A percentile compares a stretch with the other conserved stretches of the same genome.
These are phyloP conservation scores for Cryptocephalus primarius DNA, from an alignment of 2,888 invertebrate genomes.

Conservation along the genomic window DNA sequence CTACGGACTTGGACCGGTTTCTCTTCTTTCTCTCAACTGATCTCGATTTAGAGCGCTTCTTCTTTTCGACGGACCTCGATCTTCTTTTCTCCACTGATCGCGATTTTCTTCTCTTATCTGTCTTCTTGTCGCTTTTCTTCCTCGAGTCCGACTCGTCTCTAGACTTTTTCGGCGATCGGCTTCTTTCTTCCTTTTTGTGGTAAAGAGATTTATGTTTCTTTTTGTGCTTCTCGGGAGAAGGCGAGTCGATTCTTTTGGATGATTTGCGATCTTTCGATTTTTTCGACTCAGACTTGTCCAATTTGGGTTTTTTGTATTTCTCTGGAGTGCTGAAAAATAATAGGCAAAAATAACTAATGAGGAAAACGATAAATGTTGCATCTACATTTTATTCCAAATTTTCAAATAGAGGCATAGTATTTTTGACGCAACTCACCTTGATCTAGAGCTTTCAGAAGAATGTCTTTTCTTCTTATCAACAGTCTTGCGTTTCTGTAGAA, in stretches of 20 bases:
- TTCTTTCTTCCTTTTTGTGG: constrained; percentile 11
- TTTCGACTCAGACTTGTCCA: constrained; percentile 12
- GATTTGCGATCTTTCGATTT: constrained; percentile 8
- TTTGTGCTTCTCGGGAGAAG: constrained; percentile 7
- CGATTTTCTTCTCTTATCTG: neutral
- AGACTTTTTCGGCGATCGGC: constrained; percentile 12
- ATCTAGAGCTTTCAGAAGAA: constrained; percentile 44
- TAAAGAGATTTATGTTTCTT: constrained; percentile 3
- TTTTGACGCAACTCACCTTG: constrained; percentile 43
- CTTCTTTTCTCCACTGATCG: constrained; percentile 5
- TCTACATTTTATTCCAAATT: too few species aligned
- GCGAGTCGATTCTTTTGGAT: constrained; percentile 7
- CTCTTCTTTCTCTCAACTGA: neutral
- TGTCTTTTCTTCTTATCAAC: constrained; percentile 44
- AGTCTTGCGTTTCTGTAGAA: constrained; percentile 44
- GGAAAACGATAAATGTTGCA: too few species aligned
- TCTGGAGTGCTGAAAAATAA: constrained; percentile 9
- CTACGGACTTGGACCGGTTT: constrained; percentile 4
- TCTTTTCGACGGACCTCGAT: constrained; percentile 8
- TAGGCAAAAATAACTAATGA: too few species aligned
- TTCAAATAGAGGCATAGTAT: too few species aligned
- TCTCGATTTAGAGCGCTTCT: constrained; percentile 8
- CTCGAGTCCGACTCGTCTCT: constrained; percentile 5
- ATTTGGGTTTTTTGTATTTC: constrained; percentile 15
- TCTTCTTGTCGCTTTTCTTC: neutral